Conservation (phyloP, 2,888 invertebrate species). For the Sepioteuthis lessoniana region DNA sequence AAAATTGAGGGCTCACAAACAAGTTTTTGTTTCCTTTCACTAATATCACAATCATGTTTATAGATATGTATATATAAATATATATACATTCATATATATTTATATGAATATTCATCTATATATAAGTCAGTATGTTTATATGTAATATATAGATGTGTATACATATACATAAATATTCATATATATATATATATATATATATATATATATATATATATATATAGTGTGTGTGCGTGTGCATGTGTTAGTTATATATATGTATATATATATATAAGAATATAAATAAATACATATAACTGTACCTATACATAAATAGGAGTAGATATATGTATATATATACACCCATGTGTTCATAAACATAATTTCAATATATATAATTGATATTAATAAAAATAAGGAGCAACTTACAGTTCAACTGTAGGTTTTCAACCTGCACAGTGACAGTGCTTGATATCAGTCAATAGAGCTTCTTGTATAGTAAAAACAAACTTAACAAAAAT, state of each 20-base stretch:
- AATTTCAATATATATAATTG: too few species aligned
- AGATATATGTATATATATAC: background rate
- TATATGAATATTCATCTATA: constrained; percentile 25
- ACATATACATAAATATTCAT: background rate
- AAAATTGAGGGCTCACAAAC: background rate
- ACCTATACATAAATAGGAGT: background rate
- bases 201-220: background rate
- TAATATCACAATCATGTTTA: background rate
- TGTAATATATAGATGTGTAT: background rate
- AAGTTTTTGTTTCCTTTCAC: too few species aligned
- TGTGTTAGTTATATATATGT: too few species aligned
- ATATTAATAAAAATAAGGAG: too few species aligned
- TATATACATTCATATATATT: background rate
- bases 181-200: background rate
- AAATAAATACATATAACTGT: background rate
- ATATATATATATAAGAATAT: constrained; percentile 34
- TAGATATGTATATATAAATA: background rate
- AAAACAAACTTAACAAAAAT: too few species aligned
- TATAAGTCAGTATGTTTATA: background rate
- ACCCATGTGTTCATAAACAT: background rate
- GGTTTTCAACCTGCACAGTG: too few species aligned
- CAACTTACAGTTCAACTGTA: too few species aligned
- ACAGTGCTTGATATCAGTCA: too few species aligned
- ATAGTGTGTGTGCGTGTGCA: too few species aligned
- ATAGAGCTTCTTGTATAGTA: too few species aligned